These are phyloP conservation scores for Limnephilus rhombicus DNA, from an alignment of 2,888 invertebrate species.

Conservation along the genomic window DNA sequence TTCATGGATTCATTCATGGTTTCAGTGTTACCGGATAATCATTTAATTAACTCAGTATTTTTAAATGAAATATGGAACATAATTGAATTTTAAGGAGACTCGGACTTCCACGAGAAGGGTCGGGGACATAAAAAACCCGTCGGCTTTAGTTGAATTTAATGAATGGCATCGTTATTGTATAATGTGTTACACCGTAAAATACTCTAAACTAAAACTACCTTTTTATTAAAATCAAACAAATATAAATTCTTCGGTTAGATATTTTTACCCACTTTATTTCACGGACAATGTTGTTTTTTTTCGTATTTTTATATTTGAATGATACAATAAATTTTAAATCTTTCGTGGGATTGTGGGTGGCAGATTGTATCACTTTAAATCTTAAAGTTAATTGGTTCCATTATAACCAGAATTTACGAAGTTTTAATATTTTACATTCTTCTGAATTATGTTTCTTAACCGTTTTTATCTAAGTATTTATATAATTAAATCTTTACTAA, in stretches of 20 bases:
- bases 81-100: slow-evolving; percentile 52
- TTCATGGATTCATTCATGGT: slow-evolving; percentile 76
- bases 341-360: slow-evolving; percentile 1
- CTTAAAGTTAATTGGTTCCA: not conserved
- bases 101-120: slow-evolving; percentile 38
- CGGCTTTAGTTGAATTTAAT: slow-evolving; percentile 27
- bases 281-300: not conserved
- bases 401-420: not conserved
- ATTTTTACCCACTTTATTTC: not conserved
- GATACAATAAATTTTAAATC: not conserved
- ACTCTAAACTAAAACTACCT: slow-evolving; percentile 35
- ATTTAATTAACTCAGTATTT: slow-evolving; percentile 65
- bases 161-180: slow-evolving; percentile 42
- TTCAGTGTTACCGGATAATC: slow-evolving; percentile 67
- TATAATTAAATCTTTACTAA: too few species aligned
- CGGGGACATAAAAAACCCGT: slow-evolving; percentile 39
- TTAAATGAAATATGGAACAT: slow-evolving; percentile 64
- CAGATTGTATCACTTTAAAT: not conserved
- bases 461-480: too few species aligned
- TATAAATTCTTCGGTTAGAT: not conserved
- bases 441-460: too few species aligned
- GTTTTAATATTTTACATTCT: not conserved
- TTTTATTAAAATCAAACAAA: slow-evolving; percentile 33
- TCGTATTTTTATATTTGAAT: not conserved
- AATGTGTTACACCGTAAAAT: slow-evolving; percentile 25